Conservation (phyloP, 1,140 invertebrate genomes). For the Lasioglossum albipes region DNA sequence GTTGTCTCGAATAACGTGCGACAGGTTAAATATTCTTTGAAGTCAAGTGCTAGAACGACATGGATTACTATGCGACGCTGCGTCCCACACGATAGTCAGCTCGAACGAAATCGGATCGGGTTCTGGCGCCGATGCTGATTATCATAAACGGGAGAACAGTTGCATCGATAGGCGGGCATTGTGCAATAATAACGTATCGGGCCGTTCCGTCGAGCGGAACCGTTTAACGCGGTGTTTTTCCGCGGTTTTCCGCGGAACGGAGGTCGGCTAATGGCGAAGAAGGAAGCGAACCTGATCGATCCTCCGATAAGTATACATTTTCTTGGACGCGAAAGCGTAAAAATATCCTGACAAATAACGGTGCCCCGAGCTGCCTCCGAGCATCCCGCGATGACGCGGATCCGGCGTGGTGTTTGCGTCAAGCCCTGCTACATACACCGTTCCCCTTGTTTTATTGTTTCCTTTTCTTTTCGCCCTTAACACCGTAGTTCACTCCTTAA, state of each 20-base stretch:
- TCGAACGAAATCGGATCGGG: too few species aligned
- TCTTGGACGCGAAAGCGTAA: conserved; percentile 29
- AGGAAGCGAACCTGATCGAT: conserved; percentile 34
- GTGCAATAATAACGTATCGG: conserved; percentile 26
- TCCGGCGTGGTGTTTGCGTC: not conserved
- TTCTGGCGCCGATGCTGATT: too few species aligned
- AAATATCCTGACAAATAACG: conserved; percentile 37
- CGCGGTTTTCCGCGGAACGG: conserved; percentile 5
- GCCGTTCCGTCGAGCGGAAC: not conserved
- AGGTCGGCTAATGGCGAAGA: conserved; percentile 24
- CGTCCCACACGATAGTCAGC: too few species aligned
- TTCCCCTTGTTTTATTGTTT: too few species aligned
- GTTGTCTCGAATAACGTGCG: too few species aligned
- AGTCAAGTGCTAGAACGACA: too few species aligned
- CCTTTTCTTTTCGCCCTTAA: not conserved
- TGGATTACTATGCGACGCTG: too few species aligned
- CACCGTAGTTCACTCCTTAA: too few species aligned
- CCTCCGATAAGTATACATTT: conserved; percentile 25
- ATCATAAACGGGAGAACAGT: too few species aligned
- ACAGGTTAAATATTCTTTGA: too few species aligned
- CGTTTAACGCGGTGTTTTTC: conserved; percentile 29
- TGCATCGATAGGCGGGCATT: not conserved
- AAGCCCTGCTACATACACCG: not conserved
- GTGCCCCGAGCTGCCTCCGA: not conserved
- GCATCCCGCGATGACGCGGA: conserved; percentile 7